Evolutionary conservation across 1,140 invertebrate species (phyloP), one percentile per base, ranked within the genome.

Genomic region (Medauroidea extradentata): DNA sequence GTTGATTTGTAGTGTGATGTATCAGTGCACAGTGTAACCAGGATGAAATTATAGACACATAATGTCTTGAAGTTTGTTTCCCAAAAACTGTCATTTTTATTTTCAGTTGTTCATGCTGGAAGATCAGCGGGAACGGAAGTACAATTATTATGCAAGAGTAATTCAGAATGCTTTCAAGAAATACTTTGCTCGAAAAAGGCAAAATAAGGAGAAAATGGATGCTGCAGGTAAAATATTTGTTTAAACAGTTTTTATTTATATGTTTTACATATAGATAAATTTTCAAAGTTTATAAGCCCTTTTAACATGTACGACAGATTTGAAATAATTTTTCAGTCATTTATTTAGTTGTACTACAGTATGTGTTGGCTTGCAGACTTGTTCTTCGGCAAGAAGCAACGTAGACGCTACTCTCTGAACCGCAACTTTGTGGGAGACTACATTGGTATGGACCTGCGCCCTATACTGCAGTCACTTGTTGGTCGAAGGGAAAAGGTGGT

Each of bases 371-470:
- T 53, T 16, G 70, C 73, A 64, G 80, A 82, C 60, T 74, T 90
- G 21, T 70, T 89, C 13, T 83, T 79, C 67, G 81, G 84, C 48
- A 84, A 84, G 65, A 90, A 90, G 67, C 83, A 89, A 68, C 73
- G 88, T 13, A 75, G 86, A 60, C 70, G 78, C 7, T 79, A 76
- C 65, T 89, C 86, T 62, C 60, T 90, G 1, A 88, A 89, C 69
- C 76, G 88, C 62, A 85, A 85, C 69, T 90, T 89, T 74, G 79
- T 84, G 19, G 86, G 86, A 8, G 88, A 90, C 73, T 90, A 90
- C 69, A 85, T 90, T 58, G 87, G 87, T 1, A 63, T 89, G 56
- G 86, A 89, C 54, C 74, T 83, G 53, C 77, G 81, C 58, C 85
- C 85, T 5, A 79, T 77, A 18, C 67, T 86, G 24, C 75, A 76